These are phyloP conservation scores for Papilio aristodemus DNA, from an alignment of 1,140 invertebrate species.

Conservation along the genomic window DNA sequence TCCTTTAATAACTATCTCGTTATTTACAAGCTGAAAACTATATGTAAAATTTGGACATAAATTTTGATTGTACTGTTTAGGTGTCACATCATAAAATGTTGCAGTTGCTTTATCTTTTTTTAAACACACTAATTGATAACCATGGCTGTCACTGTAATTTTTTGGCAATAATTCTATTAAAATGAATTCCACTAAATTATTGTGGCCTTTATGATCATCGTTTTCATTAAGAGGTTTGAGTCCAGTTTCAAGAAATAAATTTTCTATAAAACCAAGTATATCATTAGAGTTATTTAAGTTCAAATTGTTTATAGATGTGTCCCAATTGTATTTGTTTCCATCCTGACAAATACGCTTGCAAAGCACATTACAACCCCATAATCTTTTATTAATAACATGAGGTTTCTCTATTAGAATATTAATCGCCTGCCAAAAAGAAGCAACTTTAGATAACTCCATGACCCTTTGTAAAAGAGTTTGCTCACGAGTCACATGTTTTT, in stretches of 20 bases:
- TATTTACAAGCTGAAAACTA: slow-evolving; percentile 45
- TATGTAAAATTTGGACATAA: slow-evolving; percentile 61
- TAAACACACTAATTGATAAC: slow-evolving; percentile 55
- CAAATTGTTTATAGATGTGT: not conserved
- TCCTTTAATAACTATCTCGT: slow-evolving; percentile 46
- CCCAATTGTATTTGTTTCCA: slow-evolving; percentile 30
- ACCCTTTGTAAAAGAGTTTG: not conserved
- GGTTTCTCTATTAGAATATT: slow-evolving; percentile 65
- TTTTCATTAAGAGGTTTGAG: slow-evolving; percentile 31
- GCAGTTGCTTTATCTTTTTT: slow-evolving; percentile 42
- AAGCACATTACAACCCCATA: slow-evolving; percentile 64
- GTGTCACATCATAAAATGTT: slow-evolving; percentile 63
- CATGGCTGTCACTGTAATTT: slow-evolving; percentile 50
- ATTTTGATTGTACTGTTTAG: slow-evolving; percentile 46
- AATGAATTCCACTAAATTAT: slow-evolving; percentile 46
- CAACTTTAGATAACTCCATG: not conserved
- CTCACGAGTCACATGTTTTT: not conserved
- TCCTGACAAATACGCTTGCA: slow-evolving; percentile 38
- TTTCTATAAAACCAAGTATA: slow-evolving; percentile 6
- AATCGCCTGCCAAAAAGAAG: slow-evolving; percentile 56
- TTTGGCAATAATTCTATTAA: slow-evolving; percentile 61
- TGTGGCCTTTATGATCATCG: slow-evolving; percentile 14
- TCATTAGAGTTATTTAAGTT: slow-evolving; percentile 10
- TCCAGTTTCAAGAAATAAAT: slow-evolving; percentile 9
- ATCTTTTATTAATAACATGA: slow-evolving; percentile 68